Base-by-base conservation (phyloP, 1,140 invertebrate genomes). In the Phocides pigmalion region DNA sequence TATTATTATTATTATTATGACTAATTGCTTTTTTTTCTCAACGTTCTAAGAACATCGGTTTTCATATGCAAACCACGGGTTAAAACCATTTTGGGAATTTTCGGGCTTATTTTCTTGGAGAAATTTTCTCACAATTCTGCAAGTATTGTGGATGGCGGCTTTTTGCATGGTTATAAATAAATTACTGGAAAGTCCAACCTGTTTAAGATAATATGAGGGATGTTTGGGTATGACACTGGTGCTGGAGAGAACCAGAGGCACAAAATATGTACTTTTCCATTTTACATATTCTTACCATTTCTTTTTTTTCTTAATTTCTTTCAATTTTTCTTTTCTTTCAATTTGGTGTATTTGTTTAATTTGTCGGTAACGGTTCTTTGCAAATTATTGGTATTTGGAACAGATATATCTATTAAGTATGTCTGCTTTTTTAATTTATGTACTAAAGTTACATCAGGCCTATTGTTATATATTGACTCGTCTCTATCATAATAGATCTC, bases 401-500 rank as follows among this genome's bases (percentile, higher is more conserved):
- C 49, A 35, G 49, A 25, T 4, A 51, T 51, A 25, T 51, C 49
- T 51, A 51, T 51, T 51, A 35, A 14, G 16, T 6, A 51, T 17
- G 12, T 25, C 0, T 12, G 0, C 9, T 51, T 51, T 3, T 51
- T 51, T 3, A 15, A 4, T 35, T 51, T 51, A 51, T 51, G 25
- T 9, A 35, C n/a, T n/a, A 25, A 22, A 25, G 20, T 50, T 6
- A 28, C 28, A 14, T 50, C 47, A 4, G 19, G 47, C 15, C 41
- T 42, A 17, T 42, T 42, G n/a, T 19, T 42, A 8, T 42, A 17
- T 42, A 42, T 42, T 1, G 41, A 16, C 2, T 42, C 6, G 17
- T 42, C 15, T 42, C 14, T 17, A n/a, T 42, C 41, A 8, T 17
- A 42, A 9, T 42, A 42, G 9, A 42, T 42, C 16, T 42, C 17